phyloP scores from a whole-genome alignment of 2,113 vertebrate species.

The Pachypanchax playfairii region DNA sequence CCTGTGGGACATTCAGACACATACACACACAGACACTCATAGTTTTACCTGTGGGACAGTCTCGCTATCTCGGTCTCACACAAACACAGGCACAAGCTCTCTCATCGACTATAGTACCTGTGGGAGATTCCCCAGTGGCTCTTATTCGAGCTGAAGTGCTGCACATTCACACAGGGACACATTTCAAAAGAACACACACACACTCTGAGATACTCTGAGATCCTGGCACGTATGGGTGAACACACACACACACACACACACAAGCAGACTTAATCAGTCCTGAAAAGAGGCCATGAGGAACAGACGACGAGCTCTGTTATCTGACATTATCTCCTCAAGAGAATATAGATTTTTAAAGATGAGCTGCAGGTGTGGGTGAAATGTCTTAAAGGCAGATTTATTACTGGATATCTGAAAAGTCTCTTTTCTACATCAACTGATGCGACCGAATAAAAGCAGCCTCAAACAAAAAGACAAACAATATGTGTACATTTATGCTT shows the following conservation, averaged over 20 bases:
- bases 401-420: constrained; percentile 7
- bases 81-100: constrained; percentile 29
- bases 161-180: constrained; percentile 25
- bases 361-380: constrained; percentile 20
- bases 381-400: constrained; percentile 14
- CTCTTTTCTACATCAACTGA: neutral
- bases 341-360: constrained; percentile 39
- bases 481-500: neutral
- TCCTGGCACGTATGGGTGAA: constrained; percentile 9
- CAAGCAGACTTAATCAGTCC: constrained; percentile 47
- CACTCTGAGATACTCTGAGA: constrained; percentile 15
- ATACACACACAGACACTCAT: constrained; percentile 36
- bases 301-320: constrained; percentile 42
- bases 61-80: constrained; percentile 40
- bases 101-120: constrained; percentile 57
- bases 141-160: constrained; percentile 44
- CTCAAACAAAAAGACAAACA: neutral
- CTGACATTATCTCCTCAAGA: constrained; percentile 25
- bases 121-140: constrained; percentile 62
- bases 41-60: constrained; percentile 60
- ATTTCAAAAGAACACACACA: constrained; percentile 30
- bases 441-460: neutral
- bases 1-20: constrained; percentile 72
- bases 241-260: constrained; percentile 27
- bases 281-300: constrained; percentile 43